Evolutionary conservation across 2,797 vertebrate genomes (phyloP).

Genomic region (Poliocrania exsul): DNA sequence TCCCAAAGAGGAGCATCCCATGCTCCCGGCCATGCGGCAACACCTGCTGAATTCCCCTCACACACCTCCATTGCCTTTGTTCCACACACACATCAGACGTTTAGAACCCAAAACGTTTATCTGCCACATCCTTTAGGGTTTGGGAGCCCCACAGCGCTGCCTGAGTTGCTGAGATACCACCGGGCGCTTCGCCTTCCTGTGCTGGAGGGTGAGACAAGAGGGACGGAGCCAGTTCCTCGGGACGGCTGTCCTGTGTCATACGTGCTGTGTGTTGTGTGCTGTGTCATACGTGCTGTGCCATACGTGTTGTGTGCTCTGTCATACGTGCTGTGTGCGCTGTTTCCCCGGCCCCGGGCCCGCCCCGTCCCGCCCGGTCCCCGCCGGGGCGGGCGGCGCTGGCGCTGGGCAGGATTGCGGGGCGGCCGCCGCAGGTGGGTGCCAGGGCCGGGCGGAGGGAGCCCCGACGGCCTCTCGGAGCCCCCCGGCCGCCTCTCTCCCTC

Average conservation of each 20-base stretch:
- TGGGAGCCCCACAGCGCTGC: accelerated
- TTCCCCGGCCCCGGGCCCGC: not conserved
- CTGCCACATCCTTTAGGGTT: not conserved
- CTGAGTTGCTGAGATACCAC: accelerated
- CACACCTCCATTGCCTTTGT: accelerated
- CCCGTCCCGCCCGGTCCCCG: not conserved
- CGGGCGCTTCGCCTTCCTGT: not conserved
- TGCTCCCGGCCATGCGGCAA: not conserved
- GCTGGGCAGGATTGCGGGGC: not conserved
- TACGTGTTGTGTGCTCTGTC: no score
- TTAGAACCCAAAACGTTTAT: not conserved
- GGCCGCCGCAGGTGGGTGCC: not conserved
- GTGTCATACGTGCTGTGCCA: no score
- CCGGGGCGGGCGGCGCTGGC: not conserved
- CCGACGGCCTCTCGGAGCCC: not conserved
- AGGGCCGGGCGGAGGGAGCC: not conserved
- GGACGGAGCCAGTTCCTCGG: not conserved
- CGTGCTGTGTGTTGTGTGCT: no score
- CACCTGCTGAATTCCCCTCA: not conserved
- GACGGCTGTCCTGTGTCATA: not conserved
- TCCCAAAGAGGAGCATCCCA: not conserved
- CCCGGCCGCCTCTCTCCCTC: not conserved
- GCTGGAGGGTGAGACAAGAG: not conserved
- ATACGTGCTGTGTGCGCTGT: no score
- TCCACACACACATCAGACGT: accelerated